Evolutionary conservation across 64 coral and sea anemone genomes (phyloP).

Genomic region (Porites australiensis): DNA sequence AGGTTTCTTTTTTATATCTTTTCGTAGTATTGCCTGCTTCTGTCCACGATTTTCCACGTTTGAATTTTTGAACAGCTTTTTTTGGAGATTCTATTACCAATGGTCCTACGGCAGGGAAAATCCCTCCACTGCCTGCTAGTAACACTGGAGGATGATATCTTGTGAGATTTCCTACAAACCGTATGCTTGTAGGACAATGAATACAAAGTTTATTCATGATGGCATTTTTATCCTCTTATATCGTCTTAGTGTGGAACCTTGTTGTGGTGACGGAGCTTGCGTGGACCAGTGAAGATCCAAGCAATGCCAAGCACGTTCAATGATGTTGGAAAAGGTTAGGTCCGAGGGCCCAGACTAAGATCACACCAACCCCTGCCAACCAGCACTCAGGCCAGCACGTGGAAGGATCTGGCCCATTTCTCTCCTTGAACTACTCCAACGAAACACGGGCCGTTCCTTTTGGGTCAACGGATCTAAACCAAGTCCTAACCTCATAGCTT

Average conservation of each 20-base stretch:
- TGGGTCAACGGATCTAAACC: neutral
- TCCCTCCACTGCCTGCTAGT: too few relatives aligned
- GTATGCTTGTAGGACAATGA: too few relatives aligned
- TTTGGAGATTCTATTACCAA: too few relatives aligned
- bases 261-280: conserved; percentile 9
- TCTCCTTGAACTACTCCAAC: neutral
- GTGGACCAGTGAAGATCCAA: neutral
- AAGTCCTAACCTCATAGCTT: neutral
- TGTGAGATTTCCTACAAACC: too few relatives aligned
- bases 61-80: too few relatives aligned
- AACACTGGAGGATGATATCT: too few relatives aligned
- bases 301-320: neutral
- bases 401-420: neutral
- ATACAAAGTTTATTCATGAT: too few relatives aligned
- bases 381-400: neutral
- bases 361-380: neutral
- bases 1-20: too few relatives aligned
- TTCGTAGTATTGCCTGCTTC: too few relatives aligned
- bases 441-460: neutral
- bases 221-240: too few relatives aligned
- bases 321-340: neutral
- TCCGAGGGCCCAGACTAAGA: neutral
- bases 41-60: too few relatives aligned
- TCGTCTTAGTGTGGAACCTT: neutral
- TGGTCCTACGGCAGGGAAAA: too few relatives aligned